Evolutionary conservation across 2,888 invertebrate species (phyloP).

Genomic region (Cantharis nigra): DNA sequence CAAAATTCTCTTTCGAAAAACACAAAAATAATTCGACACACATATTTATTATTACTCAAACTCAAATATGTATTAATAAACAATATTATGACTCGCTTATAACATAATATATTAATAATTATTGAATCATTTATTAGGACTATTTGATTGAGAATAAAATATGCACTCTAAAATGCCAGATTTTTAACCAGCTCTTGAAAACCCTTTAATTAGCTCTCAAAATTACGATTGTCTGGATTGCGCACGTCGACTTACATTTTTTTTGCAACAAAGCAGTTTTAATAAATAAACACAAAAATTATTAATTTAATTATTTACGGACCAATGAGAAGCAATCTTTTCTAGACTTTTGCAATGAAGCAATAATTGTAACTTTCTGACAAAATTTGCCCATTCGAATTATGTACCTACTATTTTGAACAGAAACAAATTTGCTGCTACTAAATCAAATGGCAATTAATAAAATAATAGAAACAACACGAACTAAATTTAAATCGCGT

Average conservation of each 20-base stretch:
- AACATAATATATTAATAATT: no score
- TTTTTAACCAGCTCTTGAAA: no score
- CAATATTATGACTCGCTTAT: no score
- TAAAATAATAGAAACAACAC: background rate
- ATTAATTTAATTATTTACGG: conserved; percentile 40
- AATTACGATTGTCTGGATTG: no score
- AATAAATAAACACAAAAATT: conserved; percentile 44
- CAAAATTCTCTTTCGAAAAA: no score
- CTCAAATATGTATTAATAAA: no score
- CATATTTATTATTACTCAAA: no score
- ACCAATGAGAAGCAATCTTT: conserved; percentile 52
- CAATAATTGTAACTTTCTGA: conserved; percentile 18
- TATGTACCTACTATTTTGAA: background rate
- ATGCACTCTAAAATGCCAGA: no score
- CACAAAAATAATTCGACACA: no score
- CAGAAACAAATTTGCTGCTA: background rate
- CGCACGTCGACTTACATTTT: conserved; percentile 28
- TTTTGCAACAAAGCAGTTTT: conserved; percentile 43
- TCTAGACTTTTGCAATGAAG: conserved; percentile 43
- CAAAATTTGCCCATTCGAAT: background rate
- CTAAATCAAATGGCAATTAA: background rate
- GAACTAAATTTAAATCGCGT: background rate
- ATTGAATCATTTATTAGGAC: no score
- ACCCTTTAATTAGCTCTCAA: no score
- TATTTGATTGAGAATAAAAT: no score